phyloP scores from a whole-genome alignment of 2,113 vertebrate genomes.

The Pelecanus crispus region DNA sequence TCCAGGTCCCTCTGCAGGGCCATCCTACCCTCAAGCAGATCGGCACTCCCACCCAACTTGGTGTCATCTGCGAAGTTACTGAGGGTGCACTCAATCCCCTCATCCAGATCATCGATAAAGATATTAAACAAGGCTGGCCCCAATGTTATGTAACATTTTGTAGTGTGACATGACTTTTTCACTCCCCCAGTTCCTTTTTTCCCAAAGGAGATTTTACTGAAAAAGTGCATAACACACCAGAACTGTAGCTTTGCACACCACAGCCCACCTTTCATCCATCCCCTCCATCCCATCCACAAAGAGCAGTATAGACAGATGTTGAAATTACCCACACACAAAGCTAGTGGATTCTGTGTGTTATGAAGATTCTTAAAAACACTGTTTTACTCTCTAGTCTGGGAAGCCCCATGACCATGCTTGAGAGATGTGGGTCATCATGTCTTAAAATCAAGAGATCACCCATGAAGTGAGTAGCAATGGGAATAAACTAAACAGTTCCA shows the following conservation, averaged over 20 bases:
- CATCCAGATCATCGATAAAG: too few relatives aligned
- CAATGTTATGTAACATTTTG: neutral
- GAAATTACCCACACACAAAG: neutral
- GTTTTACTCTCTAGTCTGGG: neutral
- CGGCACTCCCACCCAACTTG: too few relatives aligned
- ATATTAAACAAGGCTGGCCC: too few relatives aligned
- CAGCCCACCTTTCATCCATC: neutral
- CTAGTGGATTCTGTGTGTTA: neutral
- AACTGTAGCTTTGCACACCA: neutral
- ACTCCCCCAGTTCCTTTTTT: neutral
- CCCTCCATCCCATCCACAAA: neutral
- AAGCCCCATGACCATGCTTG: accelerated
- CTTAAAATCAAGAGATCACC: neutral
- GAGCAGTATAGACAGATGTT: neutral
- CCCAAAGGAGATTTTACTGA: neutral
- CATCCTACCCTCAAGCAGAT: too few relatives aligned
- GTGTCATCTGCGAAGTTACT: too few relatives aligned
- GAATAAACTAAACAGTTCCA: neutral
- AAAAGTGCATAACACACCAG: neutral
- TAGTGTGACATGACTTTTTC: neutral
- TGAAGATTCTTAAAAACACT: neutral
- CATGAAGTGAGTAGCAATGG: neutral
- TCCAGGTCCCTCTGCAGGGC: too few relatives aligned
- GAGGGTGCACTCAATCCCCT: too few relatives aligned
- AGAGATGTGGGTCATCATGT: neutral